phyloP scores from a whole-genome alignment of 2,888 invertebrate genomes.

The Lasioglossum morio region DNA sequence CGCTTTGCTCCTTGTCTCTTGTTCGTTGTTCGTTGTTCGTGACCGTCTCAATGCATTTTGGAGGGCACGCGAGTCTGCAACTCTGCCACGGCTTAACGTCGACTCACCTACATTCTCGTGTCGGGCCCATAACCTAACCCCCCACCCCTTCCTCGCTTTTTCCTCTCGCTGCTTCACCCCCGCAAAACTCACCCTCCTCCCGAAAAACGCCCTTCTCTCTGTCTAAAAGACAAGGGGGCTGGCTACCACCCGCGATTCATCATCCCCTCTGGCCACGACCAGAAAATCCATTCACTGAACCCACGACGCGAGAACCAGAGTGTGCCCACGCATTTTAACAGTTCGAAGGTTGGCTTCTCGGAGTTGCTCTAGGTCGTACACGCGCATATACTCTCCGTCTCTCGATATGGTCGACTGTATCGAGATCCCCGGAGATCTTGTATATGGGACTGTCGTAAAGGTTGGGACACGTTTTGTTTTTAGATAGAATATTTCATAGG shows the following conservation, averaged over 20 bases:
- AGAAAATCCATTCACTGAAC: conserved; percentile 70
- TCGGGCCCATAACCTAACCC: conserved; percentile 39
- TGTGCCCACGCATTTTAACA: conserved; percentile 76
- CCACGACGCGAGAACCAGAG: conserved; percentile 59
- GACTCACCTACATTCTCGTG: conserved; percentile 74
- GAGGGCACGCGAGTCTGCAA: conserved; percentile 79
- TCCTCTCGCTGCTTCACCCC: conserved; percentile 29
- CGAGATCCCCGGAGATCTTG: too few species aligned
- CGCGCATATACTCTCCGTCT: too few species aligned
- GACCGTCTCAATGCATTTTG: conserved; percentile 80
- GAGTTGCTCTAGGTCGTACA: conserved; percentile 67
- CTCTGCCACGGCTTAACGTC: conserved; percentile 77
- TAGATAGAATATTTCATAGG: too few species aligned
- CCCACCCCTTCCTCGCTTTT: conserved; percentile 48
- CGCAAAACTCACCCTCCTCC: conserved; percentile 23
- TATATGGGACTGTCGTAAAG: too few species aligned
- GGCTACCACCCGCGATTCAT: conserved; percentile 69
- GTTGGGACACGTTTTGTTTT: too few species aligned
- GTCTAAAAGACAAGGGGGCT: conserved; percentile 66
- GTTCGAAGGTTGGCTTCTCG: conserved; percentile 36
- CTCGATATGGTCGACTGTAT: too few species aligned
- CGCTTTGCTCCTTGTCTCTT: conserved; percentile 18
- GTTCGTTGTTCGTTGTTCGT: conserved; percentile 75
- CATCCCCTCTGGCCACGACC: conserved; percentile 58
- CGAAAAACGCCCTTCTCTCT: conserved; percentile 37